Evolutionary conservation across 2,888 invertebrate species (phyloP).

Genomic region (Halocaridina rubra): DNA sequence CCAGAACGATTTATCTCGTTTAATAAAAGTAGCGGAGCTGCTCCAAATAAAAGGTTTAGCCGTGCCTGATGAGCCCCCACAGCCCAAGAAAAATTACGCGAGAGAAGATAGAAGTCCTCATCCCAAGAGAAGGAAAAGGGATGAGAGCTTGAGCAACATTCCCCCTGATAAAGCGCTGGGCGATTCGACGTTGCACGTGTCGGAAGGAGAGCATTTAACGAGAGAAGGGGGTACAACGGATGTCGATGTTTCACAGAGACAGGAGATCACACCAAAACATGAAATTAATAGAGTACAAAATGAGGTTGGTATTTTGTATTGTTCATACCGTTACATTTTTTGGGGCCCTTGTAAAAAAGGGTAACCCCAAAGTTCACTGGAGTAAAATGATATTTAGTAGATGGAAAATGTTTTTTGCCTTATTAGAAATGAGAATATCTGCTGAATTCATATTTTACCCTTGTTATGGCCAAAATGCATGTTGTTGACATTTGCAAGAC

Average conservation of each 20-base stretch:
- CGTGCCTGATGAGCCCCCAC: conserved; percentile 59
- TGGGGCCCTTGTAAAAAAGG: background rate
- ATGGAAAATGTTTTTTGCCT: too few species aligned
- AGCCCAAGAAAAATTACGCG: conserved; percentile 33
- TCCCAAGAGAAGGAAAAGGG: conserved; percentile 47
- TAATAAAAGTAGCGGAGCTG: conserved; percentile 61
- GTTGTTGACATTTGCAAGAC: too few species aligned
- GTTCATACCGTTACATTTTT: background rate
- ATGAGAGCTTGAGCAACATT: conserved; percentile 18
- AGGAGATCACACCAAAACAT: conserved; percentile 5
- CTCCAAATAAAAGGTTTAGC: conserved; percentile 60
- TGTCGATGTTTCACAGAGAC: conserved; percentile 22
- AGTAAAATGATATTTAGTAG: too few species aligned
- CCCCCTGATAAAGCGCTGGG: conserved; percentile 1
- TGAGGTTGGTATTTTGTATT: conserved; percentile 24
- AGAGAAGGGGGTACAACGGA: too few species aligned
- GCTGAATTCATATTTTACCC: background rate
- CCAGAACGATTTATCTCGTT: conserved; percentile 57
- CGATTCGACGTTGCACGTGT: conserved; percentile 9
- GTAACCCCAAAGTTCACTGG: too few species aligned
- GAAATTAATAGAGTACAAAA: conserved; percentile 17
- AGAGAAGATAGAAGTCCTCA: conserved; percentile 58
- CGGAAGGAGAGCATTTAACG: too few species aligned
- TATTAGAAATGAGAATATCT: background rate
- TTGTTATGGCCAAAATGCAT: background rate